Conservation (phyloP, 2,113 vertebrate genomes). For the Larimichthys polyactis region DNA sequence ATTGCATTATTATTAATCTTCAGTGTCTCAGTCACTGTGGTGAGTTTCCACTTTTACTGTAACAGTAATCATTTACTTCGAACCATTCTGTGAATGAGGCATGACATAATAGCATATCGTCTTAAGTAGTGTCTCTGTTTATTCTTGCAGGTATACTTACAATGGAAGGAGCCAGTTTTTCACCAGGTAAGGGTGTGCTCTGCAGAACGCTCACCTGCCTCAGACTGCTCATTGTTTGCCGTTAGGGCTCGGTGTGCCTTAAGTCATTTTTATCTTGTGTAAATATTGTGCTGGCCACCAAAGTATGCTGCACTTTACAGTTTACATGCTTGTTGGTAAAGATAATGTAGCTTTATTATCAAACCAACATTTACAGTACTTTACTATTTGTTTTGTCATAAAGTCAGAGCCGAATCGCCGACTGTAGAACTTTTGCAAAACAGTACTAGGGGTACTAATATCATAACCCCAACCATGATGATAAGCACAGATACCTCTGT, state of each 20-base stretch:
- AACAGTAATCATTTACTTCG: not conserved
- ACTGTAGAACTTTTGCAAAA: not conserved
- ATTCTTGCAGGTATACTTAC: slow-evolving; percentile 91
- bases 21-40: slow-evolving; percentile 93
- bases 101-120: not conserved
- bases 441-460: not conserved
- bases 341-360: not conserved
- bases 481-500: not conserved
- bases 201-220: not conserved
- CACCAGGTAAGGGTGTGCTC: slow-evolving; percentile 90
- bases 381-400: not conserved
- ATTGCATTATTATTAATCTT: slow-evolving; percentile 89
- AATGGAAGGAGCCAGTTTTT: slow-evolving; percentile 96
- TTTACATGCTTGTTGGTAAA: not conserved
- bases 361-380: not conserved
- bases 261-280: slow-evolving; percentile 31
- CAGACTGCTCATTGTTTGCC: slow-evolving; percentile 61
- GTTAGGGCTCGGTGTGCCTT: slow-evolving; percentile 41
- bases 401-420: too few species aligned
- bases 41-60: slow-evolving; percentile 82
- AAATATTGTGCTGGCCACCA: slow-evolving; percentile 36
- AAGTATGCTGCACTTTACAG: too few species aligned
- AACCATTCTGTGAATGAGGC: not conserved
- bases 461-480: not conserved
- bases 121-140: slow-evolving; percentile 50